Evolutionary conservation across 2,888 invertebrate species (phyloP).

Genomic region (Drosophila anomelani): DNA sequence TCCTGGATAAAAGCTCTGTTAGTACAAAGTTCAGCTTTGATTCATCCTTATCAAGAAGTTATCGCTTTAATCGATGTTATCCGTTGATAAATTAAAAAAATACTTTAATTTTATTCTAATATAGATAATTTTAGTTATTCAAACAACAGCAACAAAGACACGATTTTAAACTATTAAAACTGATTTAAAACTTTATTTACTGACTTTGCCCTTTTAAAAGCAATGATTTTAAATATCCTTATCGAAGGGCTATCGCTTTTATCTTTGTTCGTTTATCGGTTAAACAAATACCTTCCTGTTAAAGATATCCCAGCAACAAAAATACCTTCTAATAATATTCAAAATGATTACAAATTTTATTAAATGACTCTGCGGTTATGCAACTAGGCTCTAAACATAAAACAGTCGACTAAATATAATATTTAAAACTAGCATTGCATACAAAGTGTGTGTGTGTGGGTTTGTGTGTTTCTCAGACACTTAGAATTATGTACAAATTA

Average conservation of each 20-base stretch:
- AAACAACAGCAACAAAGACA: background rate
- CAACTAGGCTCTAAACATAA: slow-evolving; percentile 49
- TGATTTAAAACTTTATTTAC: too few species aligned
- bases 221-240: background rate
- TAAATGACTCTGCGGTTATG: slow-evolving; percentile 58
- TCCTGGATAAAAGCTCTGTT: background rate
- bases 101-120: background rate
- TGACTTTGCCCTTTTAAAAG: too few species aligned
- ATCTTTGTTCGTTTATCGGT: background rate
- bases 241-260: background rate
- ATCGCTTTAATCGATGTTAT: background rate
- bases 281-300: background rate
- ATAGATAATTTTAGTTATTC: background rate
- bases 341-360: slow-evolving; percentile 49
- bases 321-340: background rate
- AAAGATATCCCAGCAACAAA: background rate
- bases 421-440: slow-evolving; percentile 38
- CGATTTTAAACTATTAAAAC: too few species aligned
- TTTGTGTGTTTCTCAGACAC: slow-evolving; percentile 11
- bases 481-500: slow-evolving; percentile 25
- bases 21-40: too few species aligned
- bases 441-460: slow-evolving; percentile 8
- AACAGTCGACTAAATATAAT: slow-evolving; percentile 60
- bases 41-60: background rate
- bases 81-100: background rate